These are phyloP conservation scores for Amblyopsis rosae DNA, from an alignment of 2,113 vertebrate genomes.

Conservation along the genomic window DNA sequence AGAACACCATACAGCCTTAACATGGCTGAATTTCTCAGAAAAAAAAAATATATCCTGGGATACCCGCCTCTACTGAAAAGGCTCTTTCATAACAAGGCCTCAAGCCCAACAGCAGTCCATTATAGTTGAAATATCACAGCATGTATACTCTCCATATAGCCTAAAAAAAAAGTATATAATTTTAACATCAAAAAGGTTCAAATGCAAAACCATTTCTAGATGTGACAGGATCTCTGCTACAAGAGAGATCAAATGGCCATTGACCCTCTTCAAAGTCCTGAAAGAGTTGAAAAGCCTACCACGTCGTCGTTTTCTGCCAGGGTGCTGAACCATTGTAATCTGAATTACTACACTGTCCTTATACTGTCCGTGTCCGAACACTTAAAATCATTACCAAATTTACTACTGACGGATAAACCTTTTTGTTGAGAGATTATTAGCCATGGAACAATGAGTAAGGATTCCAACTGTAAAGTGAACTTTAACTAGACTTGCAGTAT, in stretches of 20 bases:
- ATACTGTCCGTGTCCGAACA: neutral
- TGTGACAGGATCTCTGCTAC: neutral
- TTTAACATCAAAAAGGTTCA: too few relatives aligned
- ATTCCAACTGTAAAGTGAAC: constrained; percentile 41
- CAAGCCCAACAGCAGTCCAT: constrained; percentile 46
- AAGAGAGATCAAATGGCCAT: neutral
- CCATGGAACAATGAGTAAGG: constrained; percentile 31
- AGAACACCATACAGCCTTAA: constrained; percentile 10
- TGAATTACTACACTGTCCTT: neutral
- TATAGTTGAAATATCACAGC: constrained; percentile 32
- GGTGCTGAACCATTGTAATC: constrained; percentile 38
- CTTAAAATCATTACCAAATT: neutral
- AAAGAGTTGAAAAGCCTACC: constrained; percentile 41
- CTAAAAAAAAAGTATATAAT: too few relatives aligned
- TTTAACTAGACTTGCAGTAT: constrained; percentile 61
- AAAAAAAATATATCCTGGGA: neutral
- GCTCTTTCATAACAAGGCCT: constrained; percentile 54
- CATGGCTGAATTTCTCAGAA: constrained; percentile 27
- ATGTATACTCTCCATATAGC: neutral
- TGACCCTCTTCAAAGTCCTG: neutral
- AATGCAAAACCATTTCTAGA: neutral
- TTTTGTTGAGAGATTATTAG: constrained; percentile 12
- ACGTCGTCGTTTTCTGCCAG: constrained; percentile 40
- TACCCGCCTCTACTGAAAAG: constrained; percentile 47
- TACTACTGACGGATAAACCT: constrained; percentile 1